Conservation (phyloP, 2,888 invertebrate species). For the Meiosimyza decipiens region DNA sequence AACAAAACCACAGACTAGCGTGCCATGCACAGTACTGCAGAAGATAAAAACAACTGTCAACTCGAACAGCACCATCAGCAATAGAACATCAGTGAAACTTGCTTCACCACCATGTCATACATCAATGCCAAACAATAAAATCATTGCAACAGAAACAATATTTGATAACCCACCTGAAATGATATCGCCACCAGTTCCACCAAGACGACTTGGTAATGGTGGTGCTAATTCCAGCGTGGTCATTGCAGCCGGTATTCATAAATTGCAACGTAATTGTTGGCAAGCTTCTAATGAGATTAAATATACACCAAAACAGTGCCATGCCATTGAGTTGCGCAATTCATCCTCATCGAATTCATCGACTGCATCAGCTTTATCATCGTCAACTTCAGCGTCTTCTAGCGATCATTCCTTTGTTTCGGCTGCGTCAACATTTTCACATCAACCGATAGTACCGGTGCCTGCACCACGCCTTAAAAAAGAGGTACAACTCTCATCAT, state of each 20-base stretch:
- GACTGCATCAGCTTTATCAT: slow-evolving; percentile 47
- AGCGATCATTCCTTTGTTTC: slow-evolving; percentile 56
- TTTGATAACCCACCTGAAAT: slow-evolving; percentile 65
- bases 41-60: background rate
- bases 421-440: slow-evolving; percentile 57
- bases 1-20: slow-evolving; percentile 43
- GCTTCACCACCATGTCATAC: slow-evolving; percentile 36
- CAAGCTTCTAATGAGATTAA: slow-evolving; percentile 38
- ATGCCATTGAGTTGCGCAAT: slow-evolving; percentile 48
- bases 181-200: slow-evolving; percentile 64
- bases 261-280: slow-evolving; percentile 60
- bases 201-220: slow-evolving; percentile 46
- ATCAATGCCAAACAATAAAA: slow-evolving; percentile 49
- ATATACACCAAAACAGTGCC: slow-evolving; percentile 42
- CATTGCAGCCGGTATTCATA: slow-evolving; percentile 53
- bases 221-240: slow-evolving; percentile 8
- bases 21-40: slow-evolving; percentile 41
- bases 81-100: background rate
- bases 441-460: slow-evolving; percentile 55
- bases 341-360: slow-evolving; percentile 53
- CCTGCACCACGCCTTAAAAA: slow-evolving; percentile 63
- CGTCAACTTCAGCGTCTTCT: slow-evolving; percentile 50
- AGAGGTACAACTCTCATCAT: slow-evolving; percentile 57
- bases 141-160: slow-evolving; percentile 55
- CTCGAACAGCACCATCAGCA: slow-evolving; percentile 34